These are phyloP conservation scores for Natator depressus DNA, from an alignment of 2,113 vertebrate genomes.

Conservation along the genomic window DNA sequence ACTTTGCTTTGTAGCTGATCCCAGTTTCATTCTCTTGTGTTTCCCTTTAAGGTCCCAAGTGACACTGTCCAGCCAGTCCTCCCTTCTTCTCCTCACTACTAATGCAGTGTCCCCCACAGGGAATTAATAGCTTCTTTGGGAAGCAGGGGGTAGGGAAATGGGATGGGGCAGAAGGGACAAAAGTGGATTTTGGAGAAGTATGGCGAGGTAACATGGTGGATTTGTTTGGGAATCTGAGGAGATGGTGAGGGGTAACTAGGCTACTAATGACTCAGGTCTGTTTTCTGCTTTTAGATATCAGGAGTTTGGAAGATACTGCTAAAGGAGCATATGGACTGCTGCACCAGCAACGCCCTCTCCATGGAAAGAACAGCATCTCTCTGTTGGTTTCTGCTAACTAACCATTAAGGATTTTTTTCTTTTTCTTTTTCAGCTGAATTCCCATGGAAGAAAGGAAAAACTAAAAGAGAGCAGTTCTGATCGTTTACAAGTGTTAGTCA, in stretches of 20 bases:
- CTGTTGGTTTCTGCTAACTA: not conserved
- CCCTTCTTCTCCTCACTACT: not conserved
- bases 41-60: not conserved
- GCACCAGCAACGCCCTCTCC: not conserved
- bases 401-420: not conserved
- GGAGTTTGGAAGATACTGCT: not conserved
- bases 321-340: not conserved
- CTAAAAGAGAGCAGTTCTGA: not conserved
- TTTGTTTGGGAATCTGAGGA: not conserved
- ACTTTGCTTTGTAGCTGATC: not conserved
- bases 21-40: not conserved
- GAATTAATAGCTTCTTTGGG: not conserved
- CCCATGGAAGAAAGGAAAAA: not conserved
- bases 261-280: not conserved
- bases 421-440: not conserved
- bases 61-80: not conserved
- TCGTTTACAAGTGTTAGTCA: not conserved
- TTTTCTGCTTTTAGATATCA: not conserved
- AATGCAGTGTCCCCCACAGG: not conserved
- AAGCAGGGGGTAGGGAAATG: not conserved
- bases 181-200: not conserved
- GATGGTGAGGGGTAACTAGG: not conserved
- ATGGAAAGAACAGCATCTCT: not conserved
- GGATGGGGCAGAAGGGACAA: not conserved
- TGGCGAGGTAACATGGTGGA: not conserved